Evolutionary conservation across 2,888 invertebrate species (phyloP).

Genomic region (Hetaerina titia): DNA sequence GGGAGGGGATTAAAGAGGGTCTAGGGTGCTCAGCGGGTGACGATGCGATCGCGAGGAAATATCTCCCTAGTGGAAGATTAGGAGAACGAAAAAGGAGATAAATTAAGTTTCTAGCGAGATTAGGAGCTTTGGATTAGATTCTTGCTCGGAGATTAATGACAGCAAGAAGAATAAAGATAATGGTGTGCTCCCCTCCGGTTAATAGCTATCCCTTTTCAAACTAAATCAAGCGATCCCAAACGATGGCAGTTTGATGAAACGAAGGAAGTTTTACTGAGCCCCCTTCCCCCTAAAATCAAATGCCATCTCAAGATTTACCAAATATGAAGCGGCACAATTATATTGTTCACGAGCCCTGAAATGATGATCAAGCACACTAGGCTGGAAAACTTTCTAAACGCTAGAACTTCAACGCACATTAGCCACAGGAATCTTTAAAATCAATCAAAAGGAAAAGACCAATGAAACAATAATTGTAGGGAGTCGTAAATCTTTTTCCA

Average conservation of each 20-base stretch:
- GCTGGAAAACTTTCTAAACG: neutral
- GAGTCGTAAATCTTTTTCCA: neutral
- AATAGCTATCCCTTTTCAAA: neutral
- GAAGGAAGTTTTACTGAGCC: neutral
- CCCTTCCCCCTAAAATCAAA: neutral
- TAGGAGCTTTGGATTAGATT: neutral
- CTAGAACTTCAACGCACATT: neutral
- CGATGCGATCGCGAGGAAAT: neutral
- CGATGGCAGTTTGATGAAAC: neutral
- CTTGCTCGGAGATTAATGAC: neutral
- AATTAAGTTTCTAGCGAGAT: neutral
- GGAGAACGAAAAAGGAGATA: neutral
- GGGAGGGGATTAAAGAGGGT: neutral
- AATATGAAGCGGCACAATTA: neutral
- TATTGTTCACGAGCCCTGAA: neutral
- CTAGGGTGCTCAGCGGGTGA: neutral
- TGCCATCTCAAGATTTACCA: neutral
- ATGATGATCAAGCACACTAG: neutral
- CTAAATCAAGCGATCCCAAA: neutral
- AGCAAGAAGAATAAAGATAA: neutral
- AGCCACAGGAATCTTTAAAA: neutral
- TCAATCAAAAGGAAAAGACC: neutral
- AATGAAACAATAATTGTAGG: neutral
- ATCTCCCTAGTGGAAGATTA: neutral
- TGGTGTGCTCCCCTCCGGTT: neutral